Percentiles rank a stretch among this genome's conserved stretches.
Evolutionary conservation across 2,888 invertebrate species (phyloP).

Genomic region (Sminthurides aquaticus): DNA sequence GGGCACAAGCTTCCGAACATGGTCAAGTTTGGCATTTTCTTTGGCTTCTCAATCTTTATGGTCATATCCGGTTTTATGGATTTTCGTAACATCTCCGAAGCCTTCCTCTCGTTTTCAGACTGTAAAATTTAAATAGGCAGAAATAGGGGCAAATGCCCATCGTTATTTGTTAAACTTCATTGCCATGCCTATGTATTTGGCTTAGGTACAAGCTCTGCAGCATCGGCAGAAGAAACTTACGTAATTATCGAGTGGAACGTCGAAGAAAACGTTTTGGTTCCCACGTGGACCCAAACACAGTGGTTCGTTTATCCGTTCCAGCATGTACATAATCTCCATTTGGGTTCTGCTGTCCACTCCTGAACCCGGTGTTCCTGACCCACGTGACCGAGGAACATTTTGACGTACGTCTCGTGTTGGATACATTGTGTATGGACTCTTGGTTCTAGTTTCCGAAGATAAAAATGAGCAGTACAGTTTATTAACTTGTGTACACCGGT

Average conservation of each 20-base stretch:
- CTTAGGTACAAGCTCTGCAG: no score
- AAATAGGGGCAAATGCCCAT: no score
- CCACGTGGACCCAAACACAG: slow-evolving; percentile 6
- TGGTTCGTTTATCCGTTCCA: slow-evolving; percentile 4
- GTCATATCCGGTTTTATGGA: background rate
- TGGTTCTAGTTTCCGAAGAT: background rate
- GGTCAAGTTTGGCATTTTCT: background rate
- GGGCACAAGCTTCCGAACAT: background rate
- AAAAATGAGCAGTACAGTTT: background rate
- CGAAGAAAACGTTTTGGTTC: background rate
- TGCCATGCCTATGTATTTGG: no score
- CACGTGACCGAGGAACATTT: background rate
- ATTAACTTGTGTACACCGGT: no score
- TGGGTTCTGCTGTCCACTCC: background rate
- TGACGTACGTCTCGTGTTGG: background rate
- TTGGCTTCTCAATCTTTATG: background rate
- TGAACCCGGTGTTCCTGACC: background rate
- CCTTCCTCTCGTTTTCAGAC: background rate
- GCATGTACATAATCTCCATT: slow-evolving; percentile 4
- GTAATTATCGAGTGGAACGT: background rate
- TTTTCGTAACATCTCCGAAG: background rate
- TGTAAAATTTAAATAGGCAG: background rate
- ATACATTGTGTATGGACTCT: background rate
- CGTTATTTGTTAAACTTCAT: no score
- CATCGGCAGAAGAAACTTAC: no score